These are phyloP conservation scores for Diachasmimorpha longicaudata DNA, from an alignment of 1,140 invertebrate genomes.

Conservation along the genomic window DNA sequence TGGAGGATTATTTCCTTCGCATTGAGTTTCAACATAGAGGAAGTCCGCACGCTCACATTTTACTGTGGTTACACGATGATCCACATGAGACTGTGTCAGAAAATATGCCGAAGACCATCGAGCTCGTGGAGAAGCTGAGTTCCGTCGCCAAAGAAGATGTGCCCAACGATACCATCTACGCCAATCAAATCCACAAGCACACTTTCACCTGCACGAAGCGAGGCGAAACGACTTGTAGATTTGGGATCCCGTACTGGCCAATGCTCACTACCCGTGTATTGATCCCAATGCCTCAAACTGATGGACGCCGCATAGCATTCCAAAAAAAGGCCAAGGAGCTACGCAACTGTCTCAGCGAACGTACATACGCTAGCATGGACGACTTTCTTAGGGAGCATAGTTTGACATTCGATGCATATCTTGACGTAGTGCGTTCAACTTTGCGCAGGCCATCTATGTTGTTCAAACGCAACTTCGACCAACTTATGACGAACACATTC, in stretches of 20 bases:
- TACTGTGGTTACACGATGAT: slow-evolving; percentile 46
- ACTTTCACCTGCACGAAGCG: slow-evolving; percentile 39
- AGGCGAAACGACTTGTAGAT: slow-evolving; percentile 35
- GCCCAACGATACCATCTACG: slow-evolving; percentile 37
- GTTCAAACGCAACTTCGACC: slow-evolving; percentile 34
- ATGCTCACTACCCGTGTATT: slow-evolving; percentile 28
- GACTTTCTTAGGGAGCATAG: slow-evolving; percentile 30
- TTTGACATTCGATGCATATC: slow-evolving; percentile 27
- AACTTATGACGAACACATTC: slow-evolving; percentile 35
- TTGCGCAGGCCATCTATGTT: slow-evolving; percentile 31
- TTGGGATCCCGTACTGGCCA: slow-evolving; percentile 43
- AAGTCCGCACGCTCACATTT: slow-evolving; percentile 46
- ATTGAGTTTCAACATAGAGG: slow-evolving; percentile 53
- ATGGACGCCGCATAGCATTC: slow-evolving; percentile 30
- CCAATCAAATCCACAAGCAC: slow-evolving; percentile 37
- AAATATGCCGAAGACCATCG: slow-evolving; percentile 5
- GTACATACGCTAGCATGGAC: slow-evolving; percentile 26
- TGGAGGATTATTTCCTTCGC: no score
- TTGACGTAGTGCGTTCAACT: slow-evolving; percentile 13
- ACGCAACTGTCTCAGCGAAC: slow-evolving; percentile 29
- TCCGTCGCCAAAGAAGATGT: slow-evolving; percentile 31
- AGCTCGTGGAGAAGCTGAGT: slow-evolving; percentile 21
- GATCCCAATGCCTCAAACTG: slow-evolving; percentile 32
- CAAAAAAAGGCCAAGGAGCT: slow-evolving; percentile 40
- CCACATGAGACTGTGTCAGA: slow-evolving; percentile 33